Conservation (phyloP, 2,888 invertebrate species). For the Drosophila lacicola region DNA sequence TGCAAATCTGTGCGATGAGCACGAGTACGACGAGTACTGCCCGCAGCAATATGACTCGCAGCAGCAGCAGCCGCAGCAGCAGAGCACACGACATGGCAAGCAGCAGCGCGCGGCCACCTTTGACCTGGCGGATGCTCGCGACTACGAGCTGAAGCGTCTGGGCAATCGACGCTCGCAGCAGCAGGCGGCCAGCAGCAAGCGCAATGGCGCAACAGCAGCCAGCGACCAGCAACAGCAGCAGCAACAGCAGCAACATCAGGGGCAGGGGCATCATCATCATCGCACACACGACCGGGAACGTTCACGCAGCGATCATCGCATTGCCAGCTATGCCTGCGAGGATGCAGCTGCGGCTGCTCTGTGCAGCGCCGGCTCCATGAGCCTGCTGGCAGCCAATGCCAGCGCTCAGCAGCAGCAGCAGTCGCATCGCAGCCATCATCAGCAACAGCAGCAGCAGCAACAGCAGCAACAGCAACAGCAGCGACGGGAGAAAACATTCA, state of each 20-base stretch:
- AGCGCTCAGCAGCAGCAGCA: slow-evolving; percentile 53
- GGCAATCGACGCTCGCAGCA: slow-evolving; percentile 82
- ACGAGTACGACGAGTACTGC: slow-evolving; percentile 84
- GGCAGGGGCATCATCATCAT: slow-evolving; percentile 68
- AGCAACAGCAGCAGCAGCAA: slow-evolving; percentile 59
- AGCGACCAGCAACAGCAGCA: slow-evolving; percentile 37
- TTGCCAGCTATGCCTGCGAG: slow-evolving; percentile 80
- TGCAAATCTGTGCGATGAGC: slow-evolving; percentile 82
- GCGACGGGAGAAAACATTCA: slow-evolving; percentile 85
- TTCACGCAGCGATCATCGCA: slow-evolving; percentile 83
- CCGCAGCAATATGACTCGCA: slow-evolving; percentile 68
- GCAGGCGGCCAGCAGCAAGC: slow-evolving; percentile 79
- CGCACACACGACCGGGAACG: slow-evolving; percentile 78
- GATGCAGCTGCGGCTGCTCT: slow-evolving; percentile 54
- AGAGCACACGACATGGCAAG: slow-evolving; percentile 52
- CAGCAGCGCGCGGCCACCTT: slow-evolving; percentile 82
- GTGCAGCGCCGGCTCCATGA: slow-evolving; percentile 69
- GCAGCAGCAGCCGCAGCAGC: slow-evolving; percentile 29
- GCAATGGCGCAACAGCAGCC: slow-evolving; percentile 65
- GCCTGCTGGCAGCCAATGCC: slow-evolving; percentile 48
- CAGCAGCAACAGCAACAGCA: slow-evolving; percentile 83
- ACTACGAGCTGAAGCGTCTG: slow-evolving; percentile 83
- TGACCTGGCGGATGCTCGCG: slow-evolving; percentile 83
- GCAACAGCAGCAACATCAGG: slow-evolving; percentile 61
- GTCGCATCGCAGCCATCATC: slow-evolving; percentile 53